These are phyloP conservation scores for Leptodactylus fuscus DNA, from an alignment of 2,113 vertebrate genomes.

Conservation along the genomic window DNA sequence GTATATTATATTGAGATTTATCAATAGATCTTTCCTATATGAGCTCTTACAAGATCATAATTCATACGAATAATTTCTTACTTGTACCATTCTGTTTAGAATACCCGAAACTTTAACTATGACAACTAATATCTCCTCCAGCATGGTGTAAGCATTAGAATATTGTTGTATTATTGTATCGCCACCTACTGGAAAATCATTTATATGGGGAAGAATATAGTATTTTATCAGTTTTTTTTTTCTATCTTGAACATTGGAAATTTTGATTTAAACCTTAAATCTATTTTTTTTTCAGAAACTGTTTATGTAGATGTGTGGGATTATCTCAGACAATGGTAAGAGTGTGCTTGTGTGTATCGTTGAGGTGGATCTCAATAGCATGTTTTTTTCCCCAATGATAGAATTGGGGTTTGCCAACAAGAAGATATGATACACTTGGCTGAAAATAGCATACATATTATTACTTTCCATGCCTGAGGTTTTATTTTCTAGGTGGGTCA, in stretches of 20 bases:
- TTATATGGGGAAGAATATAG: neutral
- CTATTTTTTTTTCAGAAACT: neutral
- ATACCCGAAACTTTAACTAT: neutral
- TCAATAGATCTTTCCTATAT: too few species aligned
- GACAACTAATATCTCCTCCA: neutral
- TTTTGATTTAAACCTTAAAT: neutral
- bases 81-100: neutral
- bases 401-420: constrained; percentile 4
- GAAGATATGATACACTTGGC: constrained; percentile 15
- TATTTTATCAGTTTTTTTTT: neutral
- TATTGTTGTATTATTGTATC: neutral
- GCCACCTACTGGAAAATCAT: neutral
- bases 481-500: constrained; percentile 12
- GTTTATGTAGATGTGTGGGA: neutral
- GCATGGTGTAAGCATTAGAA: neutral
- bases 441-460: neutral
- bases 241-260: neutral
- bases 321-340: neutral
- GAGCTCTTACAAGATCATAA: too few species aligned
- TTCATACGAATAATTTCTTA: neutral
- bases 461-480: constrained; percentile 20
- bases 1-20: too few species aligned
- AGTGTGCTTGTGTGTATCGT: neutral
- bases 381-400: neutral
- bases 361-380: constrained; percentile 1